Evolutionary conservation across 2,797 vertebrate genomes (phyloP).

Genomic region (Manis javanica): DNA sequence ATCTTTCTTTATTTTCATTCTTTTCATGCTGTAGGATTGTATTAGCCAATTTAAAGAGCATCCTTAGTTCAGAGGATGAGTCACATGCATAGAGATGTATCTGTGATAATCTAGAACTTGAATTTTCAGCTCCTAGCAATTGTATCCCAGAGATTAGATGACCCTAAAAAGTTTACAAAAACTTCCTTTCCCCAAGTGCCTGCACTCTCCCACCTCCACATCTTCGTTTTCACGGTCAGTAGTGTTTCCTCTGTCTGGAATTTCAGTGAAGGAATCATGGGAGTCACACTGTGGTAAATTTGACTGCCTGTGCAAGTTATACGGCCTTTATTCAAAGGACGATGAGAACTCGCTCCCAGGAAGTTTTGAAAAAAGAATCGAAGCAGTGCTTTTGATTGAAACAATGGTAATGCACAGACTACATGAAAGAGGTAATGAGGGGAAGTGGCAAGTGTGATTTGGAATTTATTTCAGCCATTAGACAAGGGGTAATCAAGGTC

Average conservation of each 20-base stretch:
- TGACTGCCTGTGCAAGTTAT: background rate
- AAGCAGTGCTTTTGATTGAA: background rate
- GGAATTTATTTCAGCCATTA: conserved; percentile 24
- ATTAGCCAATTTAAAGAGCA: background rate
- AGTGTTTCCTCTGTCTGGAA: background rate
- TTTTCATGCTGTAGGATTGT: background rate
- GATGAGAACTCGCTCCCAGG: background rate
- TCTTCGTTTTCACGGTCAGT: background rate
- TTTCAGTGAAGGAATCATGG: background rate
- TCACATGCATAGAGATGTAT: background rate
- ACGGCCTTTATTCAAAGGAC: background rate
- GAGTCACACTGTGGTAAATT: background rate
- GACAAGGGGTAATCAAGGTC: background rate
- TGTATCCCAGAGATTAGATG: background rate
- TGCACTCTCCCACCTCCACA: background rate
- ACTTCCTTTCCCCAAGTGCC: background rate
- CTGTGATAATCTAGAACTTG: background rate
- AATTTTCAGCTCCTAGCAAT: background rate
- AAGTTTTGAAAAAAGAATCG: background rate
- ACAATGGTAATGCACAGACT: background rate
- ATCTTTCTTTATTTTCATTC: background rate
- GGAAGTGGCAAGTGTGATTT: background rate
- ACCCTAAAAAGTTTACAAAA: background rate
- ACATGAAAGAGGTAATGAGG: background rate
- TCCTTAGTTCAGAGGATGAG: background rate